Conservation (phyloP, 2,113 vertebrate species). For the Odocoileus hemionus region DNA sequence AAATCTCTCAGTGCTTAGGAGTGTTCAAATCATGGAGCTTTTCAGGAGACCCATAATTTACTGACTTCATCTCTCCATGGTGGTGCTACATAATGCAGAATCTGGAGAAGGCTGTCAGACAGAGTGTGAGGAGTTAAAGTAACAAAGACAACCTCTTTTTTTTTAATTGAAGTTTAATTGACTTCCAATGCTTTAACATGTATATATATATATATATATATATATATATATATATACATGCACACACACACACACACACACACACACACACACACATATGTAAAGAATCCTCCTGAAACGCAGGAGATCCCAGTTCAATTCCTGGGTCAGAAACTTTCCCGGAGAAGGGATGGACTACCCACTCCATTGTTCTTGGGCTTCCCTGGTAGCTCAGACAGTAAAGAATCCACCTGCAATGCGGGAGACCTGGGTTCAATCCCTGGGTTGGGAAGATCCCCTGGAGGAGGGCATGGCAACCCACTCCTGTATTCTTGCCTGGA, state of each 20-base stretch:
- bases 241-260: no score
- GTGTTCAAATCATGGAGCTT: background rate
- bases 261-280: no score
- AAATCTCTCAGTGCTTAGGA: background rate
- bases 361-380: background rate
- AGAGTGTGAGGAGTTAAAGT: background rate
- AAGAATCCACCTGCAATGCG: accelerated
- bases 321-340: background rate
- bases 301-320: background rate
- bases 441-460: background rate
- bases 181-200: background rate
- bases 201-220: background rate
- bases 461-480: background rate
- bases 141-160: background rate
- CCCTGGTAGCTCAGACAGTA: background rate
- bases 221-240: background rate
- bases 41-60: background rate
- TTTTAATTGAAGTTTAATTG: background rate
- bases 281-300: background rate
- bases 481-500: background rate
- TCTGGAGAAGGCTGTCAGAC: background rate
- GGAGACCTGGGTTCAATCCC: background rate
- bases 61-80: background rate
- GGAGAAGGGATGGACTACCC: background rate
- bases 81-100: background rate